phyloP scores from a whole-genome alignment of 2,797 vertebrate genomes.

The Mus caroli region DNA sequence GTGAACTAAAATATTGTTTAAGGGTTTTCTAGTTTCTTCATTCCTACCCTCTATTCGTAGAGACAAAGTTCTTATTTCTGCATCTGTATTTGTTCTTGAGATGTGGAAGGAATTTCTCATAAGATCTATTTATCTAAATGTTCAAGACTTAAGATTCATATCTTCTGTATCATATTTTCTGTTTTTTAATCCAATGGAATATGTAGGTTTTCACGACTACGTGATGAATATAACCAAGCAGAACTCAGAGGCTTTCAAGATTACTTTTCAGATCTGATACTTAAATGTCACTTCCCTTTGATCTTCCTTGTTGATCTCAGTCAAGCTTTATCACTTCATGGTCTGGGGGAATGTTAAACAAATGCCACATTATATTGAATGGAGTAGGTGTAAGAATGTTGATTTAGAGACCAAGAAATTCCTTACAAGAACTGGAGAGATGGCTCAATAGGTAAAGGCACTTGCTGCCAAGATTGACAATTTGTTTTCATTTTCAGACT shows the following conservation, averaged over 20 bases:
- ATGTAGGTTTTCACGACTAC: background rate
- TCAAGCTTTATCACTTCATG: background rate
- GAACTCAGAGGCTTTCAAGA: background rate
- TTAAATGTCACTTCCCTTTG: background rate
- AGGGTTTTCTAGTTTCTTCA: constrained; percentile 1
- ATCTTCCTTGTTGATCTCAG: background rate
- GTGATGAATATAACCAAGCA: background rate
- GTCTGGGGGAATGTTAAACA: background rate
- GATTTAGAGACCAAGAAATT: background rate
- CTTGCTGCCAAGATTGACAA: background rate
- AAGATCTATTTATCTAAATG: background rate
- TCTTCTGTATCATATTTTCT: background rate
- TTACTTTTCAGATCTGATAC: background rate
- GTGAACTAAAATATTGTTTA: background rate
- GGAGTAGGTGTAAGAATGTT: background rate
- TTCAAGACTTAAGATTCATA: background rate
- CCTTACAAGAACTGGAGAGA: background rate
- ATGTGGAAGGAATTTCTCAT: background rate
- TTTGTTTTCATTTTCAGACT: background rate
- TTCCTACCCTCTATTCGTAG: background rate
- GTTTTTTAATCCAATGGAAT: background rate
- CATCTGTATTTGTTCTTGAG: background rate
- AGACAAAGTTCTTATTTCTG: constrained; percentile 27
- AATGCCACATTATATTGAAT: background rate
- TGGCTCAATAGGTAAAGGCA: background rate